Base-by-base conservation (phyloP, 1,140 invertebrate species). In the Schlechtendalia chinensis region DNA sequence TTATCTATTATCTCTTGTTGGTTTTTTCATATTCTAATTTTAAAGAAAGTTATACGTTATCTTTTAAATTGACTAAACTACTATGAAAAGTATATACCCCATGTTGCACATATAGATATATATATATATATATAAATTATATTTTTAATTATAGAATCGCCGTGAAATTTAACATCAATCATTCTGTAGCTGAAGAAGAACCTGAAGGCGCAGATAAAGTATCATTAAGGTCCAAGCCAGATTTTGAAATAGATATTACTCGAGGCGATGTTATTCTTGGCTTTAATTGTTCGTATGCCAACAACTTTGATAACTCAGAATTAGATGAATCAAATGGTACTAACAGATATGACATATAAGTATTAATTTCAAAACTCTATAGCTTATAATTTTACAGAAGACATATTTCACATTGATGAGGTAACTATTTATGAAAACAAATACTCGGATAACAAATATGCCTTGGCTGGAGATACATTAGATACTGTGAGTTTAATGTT, bases 401-500 rank as follows among this genome's bases (percentile, higher is more conserved):
- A 94, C 83, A 87, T 93, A 1, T 97, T 96, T 85, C 92, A 92
- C 19, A 95, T 97, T 84, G 94, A 96, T 85, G 94, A 96, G 87
- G 88, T 96, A 69, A 91, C 92, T 1, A 88, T 96, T 32, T 95
- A 91, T 84, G 89, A 94, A 83, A 93, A 93, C 32, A 92, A 95
- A 84, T 92, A 91, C 88, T 90, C 90, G 81, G 94, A 96, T 81
- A 92, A 91, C 83, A 89, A 91, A 10, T 97, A 96, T 86, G 90
- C 92, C 4, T 93, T 96, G 45, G 92, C 93, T 82, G 94, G 94
- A 74, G 94, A 96, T 86, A 93, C 96, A 67, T 89, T 97, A 47
- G 94, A 96, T 88, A 94, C 93, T 77, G 93, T 94, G 89, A 90
- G 90, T 88, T 82, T 75, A 71, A 39, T n/a, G n/a, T n/a, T n/a